Percentiles rank a stretch among this genome's conserved stretches.
Evolutionary conservation across 2,888 invertebrate species (phyloP).

Genomic region (Stomorhina lunata): DNA sequence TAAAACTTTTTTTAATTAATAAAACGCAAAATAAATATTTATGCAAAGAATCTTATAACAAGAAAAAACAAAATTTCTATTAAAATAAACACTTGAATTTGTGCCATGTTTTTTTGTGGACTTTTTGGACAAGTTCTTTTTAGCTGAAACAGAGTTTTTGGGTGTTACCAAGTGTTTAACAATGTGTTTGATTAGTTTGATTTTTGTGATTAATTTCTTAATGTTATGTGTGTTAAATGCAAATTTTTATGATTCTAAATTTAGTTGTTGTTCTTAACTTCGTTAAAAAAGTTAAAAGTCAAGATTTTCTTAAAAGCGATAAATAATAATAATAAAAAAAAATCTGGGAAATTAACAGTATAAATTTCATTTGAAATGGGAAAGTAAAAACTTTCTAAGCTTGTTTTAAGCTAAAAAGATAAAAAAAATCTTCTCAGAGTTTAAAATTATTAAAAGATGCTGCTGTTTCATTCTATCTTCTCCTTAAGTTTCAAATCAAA

Average conservation of each 20-base stretch:
- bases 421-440: neutral
- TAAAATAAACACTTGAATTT: slow-evolving; percentile 31
- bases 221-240: slow-evolving; percentile 26
- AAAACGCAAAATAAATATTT: neutral
- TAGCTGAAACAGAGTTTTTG: neutral
- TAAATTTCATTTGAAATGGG: neutral
- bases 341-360: too few relatives aligned
- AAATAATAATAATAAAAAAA: neutral
- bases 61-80: neutral
- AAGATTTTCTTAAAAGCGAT: slow-evolving; percentile 36
- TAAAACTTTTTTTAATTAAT: neutral
- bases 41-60: neutral
- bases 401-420: neutral
- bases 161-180: neutral
- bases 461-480: neutral
- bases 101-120: neutral
- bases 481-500: slow-evolving; percentile 32
- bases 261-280: neutral
- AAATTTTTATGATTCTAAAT: too few relatives aligned
- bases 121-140: neutral
- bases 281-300: too few relatives aligned
- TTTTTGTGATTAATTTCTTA: slow-evolving; percentile 30
- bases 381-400: slow-evolving; percentile 13
- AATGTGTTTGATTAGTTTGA: slow-evolving; percentile 36
- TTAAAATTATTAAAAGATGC: neutral